Evolutionary conservation across 1,140 invertebrate genomes (phyloP).

Genomic region (Drosophila arawakana): DNA sequence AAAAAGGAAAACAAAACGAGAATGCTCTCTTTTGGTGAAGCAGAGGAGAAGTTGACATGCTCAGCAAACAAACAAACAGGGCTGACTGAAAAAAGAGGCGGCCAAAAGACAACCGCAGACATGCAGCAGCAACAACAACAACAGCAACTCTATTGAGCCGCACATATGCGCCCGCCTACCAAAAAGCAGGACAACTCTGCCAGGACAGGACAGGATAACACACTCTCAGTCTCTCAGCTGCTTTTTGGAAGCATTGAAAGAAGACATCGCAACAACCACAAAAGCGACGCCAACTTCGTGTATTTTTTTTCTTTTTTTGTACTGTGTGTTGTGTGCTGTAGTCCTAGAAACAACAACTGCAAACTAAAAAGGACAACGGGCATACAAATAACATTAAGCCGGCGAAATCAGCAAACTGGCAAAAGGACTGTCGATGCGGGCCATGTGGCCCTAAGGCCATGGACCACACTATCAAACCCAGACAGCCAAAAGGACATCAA

Average conservation of each 20-base stretch:
- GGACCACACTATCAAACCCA: constrained; percentile 31
- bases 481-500: constrained; percentile 66
- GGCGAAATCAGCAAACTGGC: constrained; percentile 68
- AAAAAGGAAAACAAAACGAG: neutral
- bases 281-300: constrained; percentile 54
- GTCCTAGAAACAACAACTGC: constrained; percentile 76
- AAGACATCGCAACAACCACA: constrained; percentile 74
- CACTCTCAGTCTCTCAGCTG: constrained; percentile 52
- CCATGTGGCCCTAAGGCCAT: constrained; percentile 40
- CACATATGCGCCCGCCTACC: constrained; percentile 55
- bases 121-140: constrained; percentile 49
- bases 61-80: constrained; percentile 77
- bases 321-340: constrained; percentile 28
- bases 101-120: constrained; percentile 79
- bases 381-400: constrained; percentile 83
- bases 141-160: constrained; percentile 24
- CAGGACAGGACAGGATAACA: constrained; percentile 50
- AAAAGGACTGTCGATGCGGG: constrained; percentile 66
- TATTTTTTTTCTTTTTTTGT: constrained; percentile 7
- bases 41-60: constrained; percentile 69
- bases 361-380: constrained; percentile 81
- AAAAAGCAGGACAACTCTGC: neutral
- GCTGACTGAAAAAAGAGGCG: constrained; percentile 54
- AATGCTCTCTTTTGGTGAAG: neutral
- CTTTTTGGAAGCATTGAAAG: constrained; percentile 65